Base-by-base conservation (phyloP, 2,888 invertebrate species). In the Apamea epomidion region DNA sequence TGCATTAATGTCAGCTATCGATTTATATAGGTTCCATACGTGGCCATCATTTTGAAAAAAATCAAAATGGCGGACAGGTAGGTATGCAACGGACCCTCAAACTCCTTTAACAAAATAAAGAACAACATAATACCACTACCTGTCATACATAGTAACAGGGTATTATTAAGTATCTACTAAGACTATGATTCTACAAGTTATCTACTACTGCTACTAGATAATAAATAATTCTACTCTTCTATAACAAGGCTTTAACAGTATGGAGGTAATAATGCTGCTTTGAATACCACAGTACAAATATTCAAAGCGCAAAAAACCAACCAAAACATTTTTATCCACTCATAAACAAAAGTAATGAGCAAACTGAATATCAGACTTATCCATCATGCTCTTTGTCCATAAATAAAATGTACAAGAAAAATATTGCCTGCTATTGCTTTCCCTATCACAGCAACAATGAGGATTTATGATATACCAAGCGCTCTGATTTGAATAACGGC, bases 401-500 rank as follows among this genome's bases (percentile, higher is more conserved):
- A 77, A 78, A 86, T 79, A 86, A 80, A 80, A 65, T 45, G 42
- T 71, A 68, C 69, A 74, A 80, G 60, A 82, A 81, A 83, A 70
- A 82, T 81, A 65, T 83, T 67, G 69, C 76, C 74, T 80, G 72
- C 80, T 73, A 69, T 69, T 62, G 68, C 78, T 80, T 76, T 67
- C 67, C 45, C 51, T 82, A 79, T 81, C 79, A 81, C 87, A 83
- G 62, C n/a, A 74, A 65, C 62, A 76, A 83, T 87, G 75, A 77
- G 70, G 81, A 83, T 88, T 88, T 87, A 82, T 79, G 80, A 29
- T 64, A 86, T 69, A 72, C 45, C 51, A 69, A 82, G 71, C 75
- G 58, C 76, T 81, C 78, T 82, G 83, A 86, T 89, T 90, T 87
- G 81, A 88, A 86, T 87, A 88, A 88, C 14, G 14, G 2, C 1